Evolutionary conservation across 2,888 invertebrate genomes (phyloP).

Genomic region (Galeruca laticollis): DNA sequence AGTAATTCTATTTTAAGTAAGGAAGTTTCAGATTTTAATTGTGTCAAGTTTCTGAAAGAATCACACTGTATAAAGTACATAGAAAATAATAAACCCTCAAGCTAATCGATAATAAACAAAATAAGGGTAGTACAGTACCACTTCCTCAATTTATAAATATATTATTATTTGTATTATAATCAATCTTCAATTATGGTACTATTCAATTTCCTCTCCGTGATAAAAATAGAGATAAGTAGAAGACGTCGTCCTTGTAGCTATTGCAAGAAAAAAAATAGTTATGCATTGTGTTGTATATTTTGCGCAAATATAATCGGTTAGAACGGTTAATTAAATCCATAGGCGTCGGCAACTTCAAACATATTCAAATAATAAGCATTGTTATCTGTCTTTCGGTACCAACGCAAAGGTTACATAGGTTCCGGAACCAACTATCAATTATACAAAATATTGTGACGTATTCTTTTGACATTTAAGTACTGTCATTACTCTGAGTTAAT

Average conservation of each 20-base stretch:
- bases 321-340: constrained; percentile 28
- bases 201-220: neutral
- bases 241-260: constrained; percentile 32
- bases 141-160: too few relatives aligned
- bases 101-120: too few relatives aligned
- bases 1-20: too few relatives aligned
- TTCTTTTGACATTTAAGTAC: neutral
- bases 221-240: constrained; percentile 5
- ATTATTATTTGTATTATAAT: neutral
- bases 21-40: too few relatives aligned
- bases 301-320: constrained; percentile 39
- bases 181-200: neutral
- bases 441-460: neutral
- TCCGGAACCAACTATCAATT: constrained; percentile 9
- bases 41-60: too few relatives aligned
- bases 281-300: constrained; percentile 30
- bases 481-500: neutral
- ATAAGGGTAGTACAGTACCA: too few relatives aligned
- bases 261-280: constrained; percentile 11
- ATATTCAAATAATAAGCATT: constrained; percentile 6
- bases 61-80: too few relatives aligned
- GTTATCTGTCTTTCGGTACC: neutral
- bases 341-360: constrained; percentile 7
- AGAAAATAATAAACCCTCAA: neutral
- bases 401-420: constrained; percentile 1